Evolutionary conservation across 2,888 invertebrate genomes (phyloP).

Genomic region (Notodonta dromedarius): DNA sequence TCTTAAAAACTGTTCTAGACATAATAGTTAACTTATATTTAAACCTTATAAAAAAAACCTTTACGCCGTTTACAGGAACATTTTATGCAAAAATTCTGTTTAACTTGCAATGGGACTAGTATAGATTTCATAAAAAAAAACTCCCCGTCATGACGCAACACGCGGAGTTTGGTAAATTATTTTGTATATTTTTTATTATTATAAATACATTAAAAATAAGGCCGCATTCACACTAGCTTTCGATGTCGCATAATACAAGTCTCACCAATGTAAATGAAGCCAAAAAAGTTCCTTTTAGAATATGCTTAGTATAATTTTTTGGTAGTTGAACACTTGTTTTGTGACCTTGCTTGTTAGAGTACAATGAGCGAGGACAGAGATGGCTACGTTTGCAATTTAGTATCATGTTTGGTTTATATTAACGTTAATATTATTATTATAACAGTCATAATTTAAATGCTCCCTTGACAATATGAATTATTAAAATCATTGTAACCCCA

Average conservation of each 20-base stretch:
- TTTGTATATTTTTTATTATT: constrained; percentile 51
- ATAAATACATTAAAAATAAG: constrained; percentile 64
- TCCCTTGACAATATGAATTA: too few relatives aligned
- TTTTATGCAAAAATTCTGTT: constrained; percentile 76
- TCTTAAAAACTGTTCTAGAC: constrained; percentile 52
- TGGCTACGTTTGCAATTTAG: not conserved
- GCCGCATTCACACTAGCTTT: constrained; percentile 78
- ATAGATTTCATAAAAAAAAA: constrained; percentile 63
- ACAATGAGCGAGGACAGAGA: constrained; percentile 11
- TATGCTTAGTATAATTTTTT: constrained; percentile 49
- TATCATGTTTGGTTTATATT: too few relatives aligned
- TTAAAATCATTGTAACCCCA: too few relatives aligned
- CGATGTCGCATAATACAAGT: constrained; percentile 69
- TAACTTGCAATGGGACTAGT: constrained; percentile 83
- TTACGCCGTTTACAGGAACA: constrained; percentile 82
- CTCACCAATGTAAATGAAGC: constrained; percentile 75
- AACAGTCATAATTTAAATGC: too few relatives aligned
- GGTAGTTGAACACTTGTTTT: constrained; percentile 47
- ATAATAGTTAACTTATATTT: constrained; percentile 66
- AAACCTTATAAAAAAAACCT: constrained; percentile 70
- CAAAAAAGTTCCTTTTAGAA: constrained; percentile 68
- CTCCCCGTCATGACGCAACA: constrained; percentile 59
- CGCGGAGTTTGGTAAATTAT: constrained; percentile 61
- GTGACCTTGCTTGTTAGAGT: constrained; percentile 54
- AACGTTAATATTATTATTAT: too few relatives aligned